phyloP scores from a whole-genome alignment of 2,888 invertebrate species.

The Eugnorisma glareosa region DNA sequence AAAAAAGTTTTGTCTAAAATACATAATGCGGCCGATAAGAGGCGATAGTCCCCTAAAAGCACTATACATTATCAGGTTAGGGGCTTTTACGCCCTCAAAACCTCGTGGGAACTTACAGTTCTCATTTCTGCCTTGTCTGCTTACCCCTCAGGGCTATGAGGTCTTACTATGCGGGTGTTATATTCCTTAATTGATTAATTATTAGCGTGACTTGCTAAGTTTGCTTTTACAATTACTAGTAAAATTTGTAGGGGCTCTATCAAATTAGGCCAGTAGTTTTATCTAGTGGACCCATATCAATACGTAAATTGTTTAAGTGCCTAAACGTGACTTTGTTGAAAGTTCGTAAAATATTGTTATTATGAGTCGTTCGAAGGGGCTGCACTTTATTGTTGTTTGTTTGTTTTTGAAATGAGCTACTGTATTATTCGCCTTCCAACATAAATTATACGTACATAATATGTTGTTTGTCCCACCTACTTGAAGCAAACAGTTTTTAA shows the following conservation, averaged over 20 bases:
- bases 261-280: conserved; percentile 55
- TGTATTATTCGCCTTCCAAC: background rate
- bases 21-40: conserved; percentile 32
- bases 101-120: conserved; percentile 8
- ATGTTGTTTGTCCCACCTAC: background rate
- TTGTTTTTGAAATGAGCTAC: conserved; percentile 14
- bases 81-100: conserved; percentile 21
- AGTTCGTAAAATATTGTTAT: conserved; percentile 43
- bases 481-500: background rate
- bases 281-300: conserved; percentile 41
- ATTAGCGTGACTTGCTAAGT: conserved; percentile 63
- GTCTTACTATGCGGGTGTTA: conserved; percentile 5
- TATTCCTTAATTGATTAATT: conserved; percentile 51
- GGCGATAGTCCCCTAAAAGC: conserved; percentile 38
- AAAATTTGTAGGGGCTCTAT: conserved; percentile 24
- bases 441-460: background rate
- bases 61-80: conserved; percentile 40
- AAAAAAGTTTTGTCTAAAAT: conserved; percentile 6
- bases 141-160: conserved; percentile 1
- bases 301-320: conserved; percentile 39
- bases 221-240: conserved; percentile 35
- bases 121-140: background rate
- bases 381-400: conserved; percentile 21
- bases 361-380: conserved; percentile 29
- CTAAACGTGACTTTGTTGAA: conserved; percentile 51